A percentile compares a stretch with the other conserved stretches of the same genome.
These are phyloP conservation scores for Octodon degus DNA, from an alignment of 2,113 vertebrate species.

Conservation along the genomic window DNA sequence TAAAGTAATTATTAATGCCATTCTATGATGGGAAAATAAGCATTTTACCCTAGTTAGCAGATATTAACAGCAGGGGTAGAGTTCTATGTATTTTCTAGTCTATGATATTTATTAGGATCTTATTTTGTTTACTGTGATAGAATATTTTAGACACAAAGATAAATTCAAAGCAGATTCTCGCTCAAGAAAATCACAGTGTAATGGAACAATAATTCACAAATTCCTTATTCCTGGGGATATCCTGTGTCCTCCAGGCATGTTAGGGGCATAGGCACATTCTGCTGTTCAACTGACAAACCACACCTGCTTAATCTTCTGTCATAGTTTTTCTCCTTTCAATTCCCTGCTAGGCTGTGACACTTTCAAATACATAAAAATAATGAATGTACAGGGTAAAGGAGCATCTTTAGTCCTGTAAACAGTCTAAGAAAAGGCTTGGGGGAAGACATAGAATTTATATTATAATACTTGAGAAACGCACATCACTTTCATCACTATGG, in stretches of 20 bases:
- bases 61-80: neutral
- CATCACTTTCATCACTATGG: neutral
- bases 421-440: neutral
- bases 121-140: neutral
- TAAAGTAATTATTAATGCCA: neutral
- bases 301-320: neutral
- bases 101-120: constrained; percentile 3
- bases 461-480: neutral
- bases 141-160: neutral
- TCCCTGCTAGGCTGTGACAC: neutral
- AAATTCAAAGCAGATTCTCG: neutral
- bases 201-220: neutral
- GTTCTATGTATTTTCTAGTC: neutral
- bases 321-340: neutral
- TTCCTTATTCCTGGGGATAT: neutral
- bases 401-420: neutral
- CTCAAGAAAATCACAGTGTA: neutral
- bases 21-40: neutral
- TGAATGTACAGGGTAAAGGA: neutral
- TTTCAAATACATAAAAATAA: neutral
- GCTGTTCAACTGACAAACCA: neutral
- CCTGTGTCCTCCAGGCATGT: neutral
- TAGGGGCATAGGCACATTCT: neutral
- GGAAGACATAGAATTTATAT: neutral
- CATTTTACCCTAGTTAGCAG: constrained; percentile 1